Conservation (phyloP, 2,797 vertebrate species). For the Rhodeus uyekii region DNA sequence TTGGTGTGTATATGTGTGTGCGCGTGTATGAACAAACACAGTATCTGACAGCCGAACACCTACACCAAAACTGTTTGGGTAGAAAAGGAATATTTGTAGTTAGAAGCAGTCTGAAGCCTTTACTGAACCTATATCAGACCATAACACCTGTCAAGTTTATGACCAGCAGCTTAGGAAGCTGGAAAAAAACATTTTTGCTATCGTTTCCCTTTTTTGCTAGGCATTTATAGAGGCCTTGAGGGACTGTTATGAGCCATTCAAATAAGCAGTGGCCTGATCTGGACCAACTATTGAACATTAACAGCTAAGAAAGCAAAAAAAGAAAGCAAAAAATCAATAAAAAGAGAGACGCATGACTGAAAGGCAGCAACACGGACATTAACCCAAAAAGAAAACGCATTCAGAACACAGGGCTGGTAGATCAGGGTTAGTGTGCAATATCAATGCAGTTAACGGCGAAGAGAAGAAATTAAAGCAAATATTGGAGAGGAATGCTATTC, state of each 20-base stretch:
- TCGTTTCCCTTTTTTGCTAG: background rate
- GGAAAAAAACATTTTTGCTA: background rate
- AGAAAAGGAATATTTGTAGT: background rate
- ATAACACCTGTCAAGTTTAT: background rate
- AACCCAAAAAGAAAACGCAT: conserved; percentile 3
- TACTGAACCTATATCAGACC: background rate
- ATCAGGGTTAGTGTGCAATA: conserved; percentile 29
- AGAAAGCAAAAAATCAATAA: background rate
- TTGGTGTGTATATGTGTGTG: too few species aligned
- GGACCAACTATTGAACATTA: background rate
- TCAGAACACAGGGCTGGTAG: conserved; percentile 6
- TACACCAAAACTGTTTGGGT: background rate
- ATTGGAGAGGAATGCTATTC: conserved; percentile 23
- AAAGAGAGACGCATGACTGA: background rate
- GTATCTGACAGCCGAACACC: background rate
- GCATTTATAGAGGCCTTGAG: background rate
- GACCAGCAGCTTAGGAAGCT: background rate
- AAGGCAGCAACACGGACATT: background rate
- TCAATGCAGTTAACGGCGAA: conserved; percentile 2
- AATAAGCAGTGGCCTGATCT: background rate
- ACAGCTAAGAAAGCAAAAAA: background rate
- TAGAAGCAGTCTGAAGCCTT: background rate
- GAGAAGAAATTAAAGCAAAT: conserved; percentile 27
- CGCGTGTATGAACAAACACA: too few species aligned
- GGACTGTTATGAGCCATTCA: conserved; percentile 10